A percentile compares a stretch with the other conserved stretches of the same genome.
These are phyloP conservation scores for Sesia bembeciformis DNA, from an alignment of 2,888 invertebrate genomes.

Conservation along the genomic window DNA sequence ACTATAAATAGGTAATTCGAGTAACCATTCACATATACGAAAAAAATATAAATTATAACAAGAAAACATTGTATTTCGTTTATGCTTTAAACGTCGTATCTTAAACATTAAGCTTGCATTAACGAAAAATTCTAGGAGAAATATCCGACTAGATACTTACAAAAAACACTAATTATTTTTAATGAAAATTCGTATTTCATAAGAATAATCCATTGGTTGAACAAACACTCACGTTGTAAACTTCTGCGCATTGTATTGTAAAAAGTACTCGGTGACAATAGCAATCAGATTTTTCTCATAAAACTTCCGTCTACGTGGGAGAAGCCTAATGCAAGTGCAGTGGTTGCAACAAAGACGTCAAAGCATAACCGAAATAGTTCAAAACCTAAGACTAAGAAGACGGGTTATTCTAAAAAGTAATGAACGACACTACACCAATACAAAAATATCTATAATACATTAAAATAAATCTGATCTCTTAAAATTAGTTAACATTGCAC, in stretches of 20 bases:
- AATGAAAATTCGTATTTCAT: too few relatives aligned
- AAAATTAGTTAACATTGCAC: slow-evolving; percentile 76
- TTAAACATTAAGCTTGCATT: slow-evolving; percentile 4
- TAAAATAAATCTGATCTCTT: slow-evolving; percentile 52
- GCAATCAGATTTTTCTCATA: too few relatives aligned
- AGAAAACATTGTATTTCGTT: slow-evolving; percentile 14
- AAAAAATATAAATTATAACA: slow-evolving; percentile 9
- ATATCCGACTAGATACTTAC: too few relatives aligned
- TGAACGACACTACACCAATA: slow-evolving; percentile 9
- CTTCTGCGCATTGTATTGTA: too few relatives aligned
- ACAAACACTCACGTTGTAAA: too few relatives aligned
- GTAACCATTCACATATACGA: slow-evolving; percentile 44
- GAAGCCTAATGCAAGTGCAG: too few relatives aligned
- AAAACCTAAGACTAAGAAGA: slow-evolving; percentile 5
- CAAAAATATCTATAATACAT: slow-evolving; percentile 26
- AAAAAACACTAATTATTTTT: too few relatives aligned
- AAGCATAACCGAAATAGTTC: slow-evolving; percentile 20
- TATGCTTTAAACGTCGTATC: slow-evolving; percentile 12
- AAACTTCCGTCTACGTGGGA: too few relatives aligned
- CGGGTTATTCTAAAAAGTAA: slow-evolving; percentile 10
- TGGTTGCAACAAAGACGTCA: slow-evolving; percentile 4
- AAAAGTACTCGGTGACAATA: too few relatives aligned
- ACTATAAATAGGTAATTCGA: slow-evolving; percentile 68
- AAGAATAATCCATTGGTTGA: too few relatives aligned
- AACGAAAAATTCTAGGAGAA: neutral